Percentiles rank a stretch among this genome's conserved stretches.
These are phyloP conservation scores for Hydrocynus forskahlii DNA, from an alignment of 2,797 vertebrate species.

Conservation along the genomic window DNA sequence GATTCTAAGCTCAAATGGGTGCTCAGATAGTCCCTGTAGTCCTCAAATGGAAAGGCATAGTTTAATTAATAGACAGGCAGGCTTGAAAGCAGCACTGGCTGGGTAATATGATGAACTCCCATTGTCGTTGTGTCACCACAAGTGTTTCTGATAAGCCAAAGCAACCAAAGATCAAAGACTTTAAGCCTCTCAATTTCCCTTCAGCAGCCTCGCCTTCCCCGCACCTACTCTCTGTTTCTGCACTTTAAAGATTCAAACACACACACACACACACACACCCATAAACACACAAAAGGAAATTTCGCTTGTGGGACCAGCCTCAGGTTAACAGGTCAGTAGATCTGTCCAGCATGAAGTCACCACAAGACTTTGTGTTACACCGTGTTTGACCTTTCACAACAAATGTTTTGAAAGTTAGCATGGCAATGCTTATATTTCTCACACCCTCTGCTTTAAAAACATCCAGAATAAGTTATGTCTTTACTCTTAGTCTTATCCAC, in stretches of 20 bases:
- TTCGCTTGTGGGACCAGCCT: slow-evolving; percentile 52
- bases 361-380: slow-evolving; percentile 24
- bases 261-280: neutral
- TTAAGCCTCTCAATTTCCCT: slow-evolving; percentile 80
- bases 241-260: slow-evolving; percentile 65
- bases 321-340: slow-evolving; percentile 62
- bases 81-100: slow-evolving; percentile 80
- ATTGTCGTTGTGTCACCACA: slow-evolving; percentile 88
- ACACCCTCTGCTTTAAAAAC: neutral
- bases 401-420: slow-evolving; percentile 57
- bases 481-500: no score
- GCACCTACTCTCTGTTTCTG: slow-evolving; percentile 66
- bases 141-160: slow-evolving; percentile 89
- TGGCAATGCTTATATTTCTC: neutral
- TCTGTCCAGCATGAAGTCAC: slow-evolving; percentile 53
- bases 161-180: slow-evolving; percentile 85
- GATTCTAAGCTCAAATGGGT: slow-evolving; percentile 75
- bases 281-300: slow-evolving; percentile 34
- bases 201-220: slow-evolving; percentile 68
- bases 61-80: slow-evolving; percentile 86
- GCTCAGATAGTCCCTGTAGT: slow-evolving; percentile 70
- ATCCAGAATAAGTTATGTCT: no score
- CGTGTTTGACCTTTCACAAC: slow-evolving; percentile 45
- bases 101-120: slow-evolving; percentile 82
- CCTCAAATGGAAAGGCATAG: slow-evolving; percentile 81